phyloP scores from a whole-genome alignment of 2,888 invertebrate species.

The Diarsia dahlii region DNA sequence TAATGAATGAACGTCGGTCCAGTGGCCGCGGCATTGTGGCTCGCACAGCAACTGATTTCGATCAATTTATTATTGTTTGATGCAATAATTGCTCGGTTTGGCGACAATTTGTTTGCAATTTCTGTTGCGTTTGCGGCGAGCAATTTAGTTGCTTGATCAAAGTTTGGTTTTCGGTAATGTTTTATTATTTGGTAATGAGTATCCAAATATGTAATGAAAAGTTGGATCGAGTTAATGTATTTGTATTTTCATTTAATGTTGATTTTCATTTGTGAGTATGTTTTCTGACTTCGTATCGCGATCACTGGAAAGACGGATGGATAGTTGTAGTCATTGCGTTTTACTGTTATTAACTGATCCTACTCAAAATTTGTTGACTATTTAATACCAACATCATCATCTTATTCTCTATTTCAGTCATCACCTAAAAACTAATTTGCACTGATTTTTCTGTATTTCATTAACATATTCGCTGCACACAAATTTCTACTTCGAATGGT shows the following conservation, averaged over 20 bases:
- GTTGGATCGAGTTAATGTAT: neutral
- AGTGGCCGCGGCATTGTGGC: slow-evolving; percentile 41
- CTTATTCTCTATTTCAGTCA: neutral
- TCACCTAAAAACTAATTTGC: neutral
- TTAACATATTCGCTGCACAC: neutral
- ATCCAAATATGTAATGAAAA: slow-evolving; percentile 11
- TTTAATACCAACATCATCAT: neutral
- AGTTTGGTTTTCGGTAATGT: slow-evolving; percentile 38
- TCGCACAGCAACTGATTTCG: slow-evolving; percentile 68
- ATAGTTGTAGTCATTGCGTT: too few relatives aligned
- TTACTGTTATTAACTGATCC: neutral
- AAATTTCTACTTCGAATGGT: too few relatives aligned
- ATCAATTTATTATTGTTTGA: slow-evolving; percentile 83
- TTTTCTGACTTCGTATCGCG: neutral
- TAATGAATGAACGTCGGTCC: slow-evolving; percentile 70
- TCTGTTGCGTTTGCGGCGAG: slow-evolving; percentile 67
- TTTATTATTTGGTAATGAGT: slow-evolving; percentile 43
- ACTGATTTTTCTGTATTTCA: neutral
- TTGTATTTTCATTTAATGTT: neutral
- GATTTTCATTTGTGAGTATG: neutral
- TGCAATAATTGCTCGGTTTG: slow-evolving; percentile 76
- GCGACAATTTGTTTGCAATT: slow-evolving; percentile 73
- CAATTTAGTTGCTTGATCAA: slow-evolving; percentile 60
- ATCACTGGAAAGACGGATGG: too few relatives aligned
- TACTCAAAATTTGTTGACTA: neutral